phyloP scores from a whole-genome alignment of 1,140 invertebrate species.

The Eumaeus atala region DNA sequence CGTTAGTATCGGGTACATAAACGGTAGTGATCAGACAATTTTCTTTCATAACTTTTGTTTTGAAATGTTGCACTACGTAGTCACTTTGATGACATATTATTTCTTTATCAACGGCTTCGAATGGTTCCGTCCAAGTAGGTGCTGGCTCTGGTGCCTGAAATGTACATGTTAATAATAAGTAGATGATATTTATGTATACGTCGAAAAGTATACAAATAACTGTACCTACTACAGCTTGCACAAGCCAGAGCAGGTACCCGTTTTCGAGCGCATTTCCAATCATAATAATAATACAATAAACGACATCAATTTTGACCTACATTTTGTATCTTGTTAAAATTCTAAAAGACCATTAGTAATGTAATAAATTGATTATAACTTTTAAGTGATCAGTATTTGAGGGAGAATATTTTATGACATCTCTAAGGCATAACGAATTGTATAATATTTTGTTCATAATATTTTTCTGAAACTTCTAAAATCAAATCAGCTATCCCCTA shows the following conservation, averaged over 20 bases:
- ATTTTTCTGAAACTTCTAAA: too few relatives aligned
- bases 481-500: too few relatives aligned
- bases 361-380: too few relatives aligned
- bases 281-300: neutral
- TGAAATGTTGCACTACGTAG: neutral
- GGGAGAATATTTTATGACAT: too few relatives aligned
- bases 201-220: neutral
- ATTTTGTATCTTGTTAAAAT: too few relatives aligned
- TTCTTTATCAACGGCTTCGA: neutral
- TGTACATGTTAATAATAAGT: neutral
- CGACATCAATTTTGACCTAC: too few relatives aligned
- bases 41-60: neutral
- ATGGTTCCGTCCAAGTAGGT: neutral
- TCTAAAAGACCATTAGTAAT: too few relatives aligned
- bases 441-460: too few relatives aligned
- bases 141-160: constrained; percentile 6
- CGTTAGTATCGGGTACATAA: neutral
- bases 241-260: neutral
- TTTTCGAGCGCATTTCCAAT: neutral
- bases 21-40: neutral
- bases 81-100: neutral
- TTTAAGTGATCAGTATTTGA: too few relatives aligned
- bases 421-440: too few relatives aligned
- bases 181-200: neutral
- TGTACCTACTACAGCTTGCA: neutral